Evolutionary conservation across 2,888 invertebrate genomes (phyloP), one percentile per base, ranked within the genome.

Genomic region (Alentia gelatinosa): DNA sequence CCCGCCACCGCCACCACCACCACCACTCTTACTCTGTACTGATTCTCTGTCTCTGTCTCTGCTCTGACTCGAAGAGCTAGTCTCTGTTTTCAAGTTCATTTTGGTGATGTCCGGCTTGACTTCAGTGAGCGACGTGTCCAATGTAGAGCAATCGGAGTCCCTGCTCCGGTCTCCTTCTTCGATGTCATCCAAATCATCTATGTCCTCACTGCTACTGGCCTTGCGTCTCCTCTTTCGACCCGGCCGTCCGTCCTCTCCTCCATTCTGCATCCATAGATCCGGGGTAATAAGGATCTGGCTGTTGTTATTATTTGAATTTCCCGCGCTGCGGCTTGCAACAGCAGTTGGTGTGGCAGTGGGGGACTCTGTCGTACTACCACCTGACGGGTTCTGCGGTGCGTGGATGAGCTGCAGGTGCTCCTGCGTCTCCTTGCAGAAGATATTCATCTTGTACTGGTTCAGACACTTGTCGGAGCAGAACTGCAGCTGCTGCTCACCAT

Each of bases 391-490:
- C 56, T 56, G 56, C 19, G 92, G 91, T n/a, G 90, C 90, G 92
- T 97, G 97, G 91, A 98, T 97, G 95, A 98, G 94, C 56, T 94
- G 98, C 91, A 98, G 97, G 95, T 98, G 98, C 9, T 98, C 98
- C 95, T 98, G 98, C 5, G 98, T 98, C 96, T 98, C 98, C 89
- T 98, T 97, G 96, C 98, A 98, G 96, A 99, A 99, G 93, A 98
- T 98, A 96, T 98, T 98, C 98, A 99, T 98, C 97, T 99, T 98
- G 97, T 98, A 99, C 96, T 98, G 98, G 95, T 98, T 98, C 93
- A 98, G 97, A 95, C 98, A 99, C 97, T 98, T 98, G 96, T 98
- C 98, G 84, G 98, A 98, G 95, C 97, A 97, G 94, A 98, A 98
- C 96, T 98, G 98, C 83, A 98, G 97, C 95, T 98, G 98, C 35